A percentile compares a stretch with the other conserved stretches of the same genome.
Evolutionary conservation across 2,113 vertebrate species (phyloP).

Genomic region (Arenaria interpres): DNA sequence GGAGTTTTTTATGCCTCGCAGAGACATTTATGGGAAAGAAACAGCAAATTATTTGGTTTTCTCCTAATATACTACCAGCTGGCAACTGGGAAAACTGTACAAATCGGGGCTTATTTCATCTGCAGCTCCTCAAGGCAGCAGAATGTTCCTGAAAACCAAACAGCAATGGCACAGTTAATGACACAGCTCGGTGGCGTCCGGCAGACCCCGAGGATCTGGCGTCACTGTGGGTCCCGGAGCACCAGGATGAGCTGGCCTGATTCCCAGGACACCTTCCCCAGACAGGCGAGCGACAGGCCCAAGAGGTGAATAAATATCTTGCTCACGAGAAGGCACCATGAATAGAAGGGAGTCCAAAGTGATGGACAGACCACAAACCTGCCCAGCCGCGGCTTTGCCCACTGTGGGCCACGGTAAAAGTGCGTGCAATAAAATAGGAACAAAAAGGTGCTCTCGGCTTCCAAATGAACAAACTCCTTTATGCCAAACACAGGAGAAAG

Average conservation of each 20-base stretch:
- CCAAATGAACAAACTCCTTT: neutral
- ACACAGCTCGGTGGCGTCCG: fast-evolving
- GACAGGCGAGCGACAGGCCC: neutral
- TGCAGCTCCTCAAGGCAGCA: neutral
- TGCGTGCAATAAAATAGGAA: fast-evolving
- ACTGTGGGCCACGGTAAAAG: fast-evolving
- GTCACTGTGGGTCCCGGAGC: neutral
- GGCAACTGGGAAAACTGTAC: neutral
- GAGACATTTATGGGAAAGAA: neutral
- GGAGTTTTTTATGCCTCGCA: neutral
- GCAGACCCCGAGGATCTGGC: neutral
- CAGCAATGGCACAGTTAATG: neutral
- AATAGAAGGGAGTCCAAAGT: neutral
- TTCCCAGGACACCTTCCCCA: neutral
- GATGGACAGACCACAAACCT: neutral
- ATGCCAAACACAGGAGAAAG: neutral
- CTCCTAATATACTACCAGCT: slow-evolving; percentile 9
- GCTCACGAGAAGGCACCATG: fast-evolving
- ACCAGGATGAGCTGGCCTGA: fast-evolving
- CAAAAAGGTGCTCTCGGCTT: neutral
- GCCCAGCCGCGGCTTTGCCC: neutral
- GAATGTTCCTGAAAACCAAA: neutral
- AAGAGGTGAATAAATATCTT: fast-evolving
- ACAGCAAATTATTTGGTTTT: neutral
- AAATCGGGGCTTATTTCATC: neutral